Evolutionary conservation across 2,888 invertebrate genomes (phyloP), one percentile per base, ranked within the genome.

Genomic region (Cephonodes hylas): DNA sequence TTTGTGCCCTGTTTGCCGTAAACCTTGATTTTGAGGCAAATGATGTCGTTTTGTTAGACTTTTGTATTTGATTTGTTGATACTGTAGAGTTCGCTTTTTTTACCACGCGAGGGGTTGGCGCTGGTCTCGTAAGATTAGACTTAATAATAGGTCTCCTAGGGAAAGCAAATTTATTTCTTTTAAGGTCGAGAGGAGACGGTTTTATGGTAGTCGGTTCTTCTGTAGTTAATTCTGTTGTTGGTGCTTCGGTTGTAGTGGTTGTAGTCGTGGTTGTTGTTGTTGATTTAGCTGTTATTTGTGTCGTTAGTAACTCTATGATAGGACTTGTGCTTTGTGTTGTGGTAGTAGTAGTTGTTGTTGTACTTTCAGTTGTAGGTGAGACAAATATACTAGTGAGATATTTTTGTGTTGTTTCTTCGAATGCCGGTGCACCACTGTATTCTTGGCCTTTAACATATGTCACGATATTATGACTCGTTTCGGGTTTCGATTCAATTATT

Each of bases 381-480:
- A 85, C 71, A 15, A 85, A 82, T 57, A 89, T 78, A 62, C 76
- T 83, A 15, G 87, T 76, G 0, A 88, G 83, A 66, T 84, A 78
- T 68, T 80, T 82, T 1, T 75, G 64, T 3, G 83, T 81, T 22
- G 74, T 64, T 57, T 85, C 77, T 59, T 86, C 84, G 57, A 67
- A 69, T 20, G 71, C 67, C 10, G 85, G 76, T 5, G 82, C 83
- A 46, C 90, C 88, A 42, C 80, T 77, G 18, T 89, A 85, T 74
- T 89, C 86, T 74, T 89, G 85, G 1, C 88, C 91, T 75, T 89
- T 91, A 15, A 85, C 89, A 67, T 80, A 88, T 20, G 89, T 90
- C 23, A 86, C 76, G 57, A 89, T 87, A 61, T 83, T 89, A 6
- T 81, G 80, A 34, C 82, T 85, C 8, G 75, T 73, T 70, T 88